Conservation (phyloP, 2,113 vertebrate genomes). For the Heterochromis multidens region DNA sequence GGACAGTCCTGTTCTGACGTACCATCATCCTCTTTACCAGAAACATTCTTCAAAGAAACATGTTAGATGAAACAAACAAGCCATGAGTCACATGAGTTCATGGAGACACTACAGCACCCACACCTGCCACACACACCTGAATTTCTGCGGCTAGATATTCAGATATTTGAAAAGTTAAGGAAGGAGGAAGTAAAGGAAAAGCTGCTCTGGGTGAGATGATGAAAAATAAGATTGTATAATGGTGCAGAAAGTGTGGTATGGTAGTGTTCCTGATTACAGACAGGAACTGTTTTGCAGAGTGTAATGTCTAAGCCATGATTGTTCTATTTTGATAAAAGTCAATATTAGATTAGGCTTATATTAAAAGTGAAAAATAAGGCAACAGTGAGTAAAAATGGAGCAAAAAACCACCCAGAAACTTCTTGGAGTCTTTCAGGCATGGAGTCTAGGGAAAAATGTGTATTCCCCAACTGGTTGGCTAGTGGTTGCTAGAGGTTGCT, state of each 20-base stretch:
- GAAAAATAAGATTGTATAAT: neutral
- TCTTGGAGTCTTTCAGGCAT: too few species aligned
- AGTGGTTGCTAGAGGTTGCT: too few species aligned
- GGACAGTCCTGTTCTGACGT: neutral
- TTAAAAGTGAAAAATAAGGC: too few species aligned
- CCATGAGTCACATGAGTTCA: neutral
- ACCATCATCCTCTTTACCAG: neutral
- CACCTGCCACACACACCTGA: neutral
- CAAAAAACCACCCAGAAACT: too few species aligned
- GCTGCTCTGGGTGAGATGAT: neutral
- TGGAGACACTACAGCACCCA: neutral
- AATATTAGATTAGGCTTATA: too few species aligned
- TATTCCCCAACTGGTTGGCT: too few species aligned
- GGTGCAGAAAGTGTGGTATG: neutral
- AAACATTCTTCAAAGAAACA: neutral
- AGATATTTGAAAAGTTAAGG: neutral
- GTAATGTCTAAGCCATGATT: too few species aligned
- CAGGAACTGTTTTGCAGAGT: too few species aligned
- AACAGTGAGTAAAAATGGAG: too few species aligned
- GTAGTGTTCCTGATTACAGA: too few species aligned
- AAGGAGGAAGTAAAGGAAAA: neutral
- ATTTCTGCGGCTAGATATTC: neutral
- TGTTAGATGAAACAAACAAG: neutral
- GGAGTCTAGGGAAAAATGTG: too few species aligned
- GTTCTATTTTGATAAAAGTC: too few species aligned